phyloP scores from a whole-genome alignment of 2,113 vertebrate genomes.

The Gnathonemus longibarbis region DNA sequence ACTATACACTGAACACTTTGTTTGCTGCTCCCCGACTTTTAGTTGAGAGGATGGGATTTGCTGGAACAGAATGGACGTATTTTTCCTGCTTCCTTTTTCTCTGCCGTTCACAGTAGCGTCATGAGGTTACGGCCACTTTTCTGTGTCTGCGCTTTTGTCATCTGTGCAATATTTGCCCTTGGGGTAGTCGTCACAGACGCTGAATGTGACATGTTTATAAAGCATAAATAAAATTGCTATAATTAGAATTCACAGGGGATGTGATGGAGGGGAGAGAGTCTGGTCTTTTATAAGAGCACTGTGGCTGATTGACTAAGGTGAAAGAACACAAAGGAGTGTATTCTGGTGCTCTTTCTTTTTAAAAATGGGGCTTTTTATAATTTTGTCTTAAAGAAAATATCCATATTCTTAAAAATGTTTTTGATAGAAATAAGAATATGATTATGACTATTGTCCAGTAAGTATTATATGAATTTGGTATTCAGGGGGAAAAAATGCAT shows the following conservation, averaged over 20 bases:
- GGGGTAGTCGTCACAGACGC: neutral
- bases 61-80: neutral
- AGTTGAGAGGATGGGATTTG: neutral
- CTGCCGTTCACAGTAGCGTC: neutral
- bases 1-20: slow-evolving; percentile 24
- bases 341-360: neutral
- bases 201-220: slow-evolving; percentile 12
- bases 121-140: neutral
- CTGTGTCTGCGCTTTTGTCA: neutral
- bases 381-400: neutral
- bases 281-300: neutral
- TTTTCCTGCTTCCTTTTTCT: neutral
- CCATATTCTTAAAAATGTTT: neutral
- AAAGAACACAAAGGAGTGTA: neutral
- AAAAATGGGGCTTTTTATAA: neutral
- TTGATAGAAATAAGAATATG: neutral
- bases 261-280: neutral
- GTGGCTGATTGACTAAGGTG: neutral
- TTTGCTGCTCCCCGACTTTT: neutral
- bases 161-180: neutral
- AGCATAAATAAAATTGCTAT: slow-evolving; percentile 20
- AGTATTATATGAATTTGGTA: neutral
- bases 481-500: neutral
- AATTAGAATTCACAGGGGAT: slow-evolving; percentile 11
- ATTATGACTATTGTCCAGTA: neutral